Evolutionary conservation across 2,888 invertebrate genomes (phyloP).

Genomic region (Sinelater perroti): DNA sequence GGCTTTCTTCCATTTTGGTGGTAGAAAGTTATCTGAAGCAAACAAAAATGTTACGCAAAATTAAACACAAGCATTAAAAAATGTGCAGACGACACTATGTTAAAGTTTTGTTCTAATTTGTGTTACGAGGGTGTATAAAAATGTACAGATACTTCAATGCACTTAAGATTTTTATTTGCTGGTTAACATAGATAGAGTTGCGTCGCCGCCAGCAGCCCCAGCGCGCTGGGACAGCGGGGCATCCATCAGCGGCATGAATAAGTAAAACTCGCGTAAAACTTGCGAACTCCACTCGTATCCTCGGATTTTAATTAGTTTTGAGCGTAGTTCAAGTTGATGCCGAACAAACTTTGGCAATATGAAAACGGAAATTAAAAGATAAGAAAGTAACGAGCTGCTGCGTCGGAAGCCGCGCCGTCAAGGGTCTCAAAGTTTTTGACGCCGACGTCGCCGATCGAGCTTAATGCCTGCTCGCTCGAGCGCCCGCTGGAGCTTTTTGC

Average conservation of each 20-base stretch:
- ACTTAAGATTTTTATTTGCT: too few species aligned
- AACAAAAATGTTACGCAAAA: too few species aligned
- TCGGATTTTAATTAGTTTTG: conserved; percentile 63
- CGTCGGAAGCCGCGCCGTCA: conserved; percentile 35
- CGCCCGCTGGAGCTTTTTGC: too few species aligned
- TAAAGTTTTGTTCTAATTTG: too few species aligned
- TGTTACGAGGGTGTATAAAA: too few species aligned
- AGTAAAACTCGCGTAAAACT: conserved; percentile 60
- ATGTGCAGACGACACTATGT: too few species aligned
- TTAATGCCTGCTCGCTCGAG: conserved; percentile 9
- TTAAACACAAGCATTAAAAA: too few species aligned
- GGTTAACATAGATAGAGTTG: too few species aligned
- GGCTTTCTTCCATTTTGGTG: too few species aligned
- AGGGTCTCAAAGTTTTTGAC: conserved; percentile 38
- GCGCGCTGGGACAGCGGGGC: conserved; percentile 33
- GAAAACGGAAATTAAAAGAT: conserved; percentile 62
- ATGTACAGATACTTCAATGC: too few species aligned
- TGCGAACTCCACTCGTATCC: conserved; percentile 53
- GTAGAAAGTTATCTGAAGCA: too few species aligned
- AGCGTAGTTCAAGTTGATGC: conserved; percentile 45
- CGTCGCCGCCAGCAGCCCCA: neutral
- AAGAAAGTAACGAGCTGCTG: conserved; percentile 56
- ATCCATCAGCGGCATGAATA: conserved; percentile 60
- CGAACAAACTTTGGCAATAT: conserved; percentile 56
- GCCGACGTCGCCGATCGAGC: conserved; percentile 32